Evolutionary conservation across 2,888 invertebrate species (phyloP).

Genomic region (Apomyelois bistriatella): DNA sequence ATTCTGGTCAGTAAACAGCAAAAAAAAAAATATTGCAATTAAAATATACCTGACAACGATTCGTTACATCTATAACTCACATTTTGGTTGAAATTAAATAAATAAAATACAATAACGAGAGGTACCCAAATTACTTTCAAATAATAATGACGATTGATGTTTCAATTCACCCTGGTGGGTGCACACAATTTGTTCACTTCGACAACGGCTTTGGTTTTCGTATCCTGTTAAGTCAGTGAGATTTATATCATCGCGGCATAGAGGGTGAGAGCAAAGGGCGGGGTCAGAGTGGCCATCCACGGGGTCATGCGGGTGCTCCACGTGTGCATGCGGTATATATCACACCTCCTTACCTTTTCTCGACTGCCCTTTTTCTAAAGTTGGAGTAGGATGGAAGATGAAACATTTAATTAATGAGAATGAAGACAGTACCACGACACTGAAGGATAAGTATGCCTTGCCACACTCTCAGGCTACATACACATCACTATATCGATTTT

Average conservation of each 20-base stretch:
- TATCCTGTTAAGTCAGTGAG: conserved; percentile 1
- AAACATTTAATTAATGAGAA: conserved; percentile 75
- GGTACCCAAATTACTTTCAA: too few species aligned
- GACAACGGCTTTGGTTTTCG: too few species aligned
- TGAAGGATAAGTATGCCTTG: conserved; percentile 33
- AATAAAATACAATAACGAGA: too few species aligned
- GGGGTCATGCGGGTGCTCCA: conserved; percentile 72
- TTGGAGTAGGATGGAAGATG: conserved; percentile 77
- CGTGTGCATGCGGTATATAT: conserved; percentile 67
- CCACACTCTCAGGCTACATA: conserved; percentile 9
- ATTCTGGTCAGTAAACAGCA: too few species aligned
- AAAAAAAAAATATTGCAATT: too few species aligned
- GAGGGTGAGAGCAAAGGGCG: conserved; percentile 22
- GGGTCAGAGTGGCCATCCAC: conserved; percentile 42
- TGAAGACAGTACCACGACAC: conserved; percentile 57
- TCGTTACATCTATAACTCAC: too few species aligned
- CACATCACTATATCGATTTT: conserved; percentile 24
- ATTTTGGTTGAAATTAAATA: too few species aligned
- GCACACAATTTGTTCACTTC: too few species aligned
- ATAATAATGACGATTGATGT: too few species aligned
- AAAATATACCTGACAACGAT: too few species aligned
- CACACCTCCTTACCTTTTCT: conserved; percentile 87
- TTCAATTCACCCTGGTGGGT: too few species aligned
- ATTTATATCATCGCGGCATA: neutral
- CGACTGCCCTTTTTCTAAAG: conserved; percentile 92